Conservation (phyloP, 2,888 invertebrate genomes). For the Nomada flava region DNA sequence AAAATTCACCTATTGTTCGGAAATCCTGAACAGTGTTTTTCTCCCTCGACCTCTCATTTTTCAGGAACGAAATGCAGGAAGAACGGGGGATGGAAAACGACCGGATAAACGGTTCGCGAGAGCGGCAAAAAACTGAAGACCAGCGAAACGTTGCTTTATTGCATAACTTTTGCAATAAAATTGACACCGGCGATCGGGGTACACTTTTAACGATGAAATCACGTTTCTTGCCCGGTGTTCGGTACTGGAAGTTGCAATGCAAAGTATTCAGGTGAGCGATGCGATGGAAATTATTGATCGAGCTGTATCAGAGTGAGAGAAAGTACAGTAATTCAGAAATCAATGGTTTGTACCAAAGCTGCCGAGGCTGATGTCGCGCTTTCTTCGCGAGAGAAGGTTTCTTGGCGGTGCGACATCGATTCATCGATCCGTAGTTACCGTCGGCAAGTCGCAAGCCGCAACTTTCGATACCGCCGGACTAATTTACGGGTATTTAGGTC, state of each 20-base stretch:
- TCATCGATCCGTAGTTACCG: slow-evolving; percentile 37
- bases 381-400: too few species aligned
- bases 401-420: slow-evolving; percentile 3
- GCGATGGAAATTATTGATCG: slow-evolving; percentile 7
- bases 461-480: slow-evolving; percentile 26
- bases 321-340: neutral
- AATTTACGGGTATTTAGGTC: slow-evolving; percentile 46
- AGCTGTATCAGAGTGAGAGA: neutral
- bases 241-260: too few species aligned
- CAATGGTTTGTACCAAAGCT: too few species aligned
- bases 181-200: slow-evolving; percentile 9
- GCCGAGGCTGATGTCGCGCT: too few species aligned
- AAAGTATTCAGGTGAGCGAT: neutral
- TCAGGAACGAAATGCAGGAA: neutral
- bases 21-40: slow-evolving; percentile 15
- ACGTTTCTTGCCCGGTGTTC: neutral
- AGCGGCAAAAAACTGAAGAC: slow-evolving; percentile 36
- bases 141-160: slow-evolving; percentile 1
- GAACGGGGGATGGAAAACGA: slow-evolving; percentile 10
- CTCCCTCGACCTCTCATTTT: neutral
- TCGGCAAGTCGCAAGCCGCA: slow-evolving; percentile 11
- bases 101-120: slow-evolving; percentile 32
- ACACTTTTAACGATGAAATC: neutral
- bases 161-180: neutral
- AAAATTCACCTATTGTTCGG: slow-evolving; percentile 52